Base-by-base conservation (phyloP, 1,140 invertebrate genomes). In the Helicoverpa armigera region DNA sequence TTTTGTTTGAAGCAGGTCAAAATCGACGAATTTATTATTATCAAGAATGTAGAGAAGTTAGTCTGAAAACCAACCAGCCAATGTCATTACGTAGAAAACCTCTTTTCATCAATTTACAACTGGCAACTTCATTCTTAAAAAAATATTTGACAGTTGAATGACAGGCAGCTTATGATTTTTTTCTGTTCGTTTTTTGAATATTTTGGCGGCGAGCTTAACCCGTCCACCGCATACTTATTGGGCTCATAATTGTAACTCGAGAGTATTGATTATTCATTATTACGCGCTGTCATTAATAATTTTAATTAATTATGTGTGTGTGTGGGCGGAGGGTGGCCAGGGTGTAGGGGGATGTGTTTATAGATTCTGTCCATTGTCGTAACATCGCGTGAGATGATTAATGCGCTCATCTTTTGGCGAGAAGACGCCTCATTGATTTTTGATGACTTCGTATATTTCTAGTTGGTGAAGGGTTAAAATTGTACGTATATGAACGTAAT, bases 271-370 rank as follows among this genome's bases (percentile, higher is more conserved):
- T 79, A 79, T 69, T 51, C 76, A 79, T 79, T 79, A 79, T 79
- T 79, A 79, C 31, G 76, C 76, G 76, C 51, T 79, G 76, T 79
- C 76, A 79, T 79, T 79, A 79, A 79, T 79, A 79, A 79, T 79
- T 79, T 79, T 79, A 79, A 79, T 79, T 79, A 79, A 79, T 79
- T 79, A 79, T 53, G 76, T 79, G 63, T 79, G 63, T 79, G 76
- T 70, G 76, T 65, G 76, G 63, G 76, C 58, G 53, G 60, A 70
- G 67, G 67, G 63, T 70, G 51, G 48, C 54, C 61, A 23, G 54
- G 54, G 54, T 14, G 53, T 13, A 43, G n/a, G 31, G 76, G 63
- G 63, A 18, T 69, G 63, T 79, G 76, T 79, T 79, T 79, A 74
- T 43, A 79, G 76, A 79, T 79, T 65, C 76, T 79, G 76, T 54